These are phyloP conservation scores for Ennomos quercinarius DNA, from an alignment of 2,888 invertebrate genomes.

Conservation along the genomic window DNA sequence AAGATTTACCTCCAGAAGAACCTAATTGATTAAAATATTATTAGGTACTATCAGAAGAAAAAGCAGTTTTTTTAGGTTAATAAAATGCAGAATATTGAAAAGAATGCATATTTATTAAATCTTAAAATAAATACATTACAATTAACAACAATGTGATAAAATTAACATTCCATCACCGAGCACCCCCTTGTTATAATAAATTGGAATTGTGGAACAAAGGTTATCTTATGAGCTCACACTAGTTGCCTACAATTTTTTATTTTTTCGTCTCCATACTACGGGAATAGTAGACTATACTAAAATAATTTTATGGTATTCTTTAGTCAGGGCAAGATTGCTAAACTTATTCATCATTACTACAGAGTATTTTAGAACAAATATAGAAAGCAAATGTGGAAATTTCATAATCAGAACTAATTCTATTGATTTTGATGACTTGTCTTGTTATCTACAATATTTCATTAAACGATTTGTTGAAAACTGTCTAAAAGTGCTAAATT, in stretches of 20 bases:
- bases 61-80: not conserved
- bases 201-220: conserved; percentile 31
- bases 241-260: conserved; percentile 18
- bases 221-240: conserved; percentile 8
- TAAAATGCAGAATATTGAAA: conserved; percentile 45
- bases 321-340: too few species aligned
- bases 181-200: conserved; percentile 39
- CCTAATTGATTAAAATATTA: too few species aligned
- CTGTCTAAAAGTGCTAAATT: too few species aligned
- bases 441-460: too few species aligned
- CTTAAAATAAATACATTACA: conserved; percentile 76
- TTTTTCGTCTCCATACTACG: conserved; percentile 1
- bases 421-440: too few species aligned
- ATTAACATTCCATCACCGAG: conserved; percentile 75
- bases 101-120: conserved; percentile 74
- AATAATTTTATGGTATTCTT: not conserved
- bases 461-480: too few species aligned
- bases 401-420: too few species aligned
- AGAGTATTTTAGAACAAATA: too few species aligned
- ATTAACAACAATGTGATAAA: conserved; percentile 66
- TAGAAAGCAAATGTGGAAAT: too few species aligned
- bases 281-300: conserved; percentile 29
- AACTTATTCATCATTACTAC: too few species aligned
- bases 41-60: conserved; percentile 4
- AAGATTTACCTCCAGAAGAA: not conserved